Conservation (phyloP, 2,888 invertebrate genomes). For the Noctua fimbriata region DNA sequence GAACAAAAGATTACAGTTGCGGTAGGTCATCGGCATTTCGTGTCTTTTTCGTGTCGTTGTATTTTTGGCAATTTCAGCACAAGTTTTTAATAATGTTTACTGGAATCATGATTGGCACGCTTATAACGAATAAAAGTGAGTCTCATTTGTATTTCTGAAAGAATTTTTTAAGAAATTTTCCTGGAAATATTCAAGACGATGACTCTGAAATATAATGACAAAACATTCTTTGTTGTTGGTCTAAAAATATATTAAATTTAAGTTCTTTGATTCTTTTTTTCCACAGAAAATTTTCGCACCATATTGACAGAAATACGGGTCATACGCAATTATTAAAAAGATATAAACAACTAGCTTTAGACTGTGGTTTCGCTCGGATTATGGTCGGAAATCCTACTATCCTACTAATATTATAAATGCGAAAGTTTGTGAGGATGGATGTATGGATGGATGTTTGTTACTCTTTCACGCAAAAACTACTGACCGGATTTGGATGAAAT, state of each 20-base stretch:
- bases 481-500: too few relatives aligned
- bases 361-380: neutral
- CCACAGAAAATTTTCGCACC: neutral
- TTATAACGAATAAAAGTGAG: neutral
- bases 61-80: neutral
- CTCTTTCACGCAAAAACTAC: too few relatives aligned
- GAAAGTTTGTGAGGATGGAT: too few relatives aligned
- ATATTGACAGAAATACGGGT: neutral
- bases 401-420: too few relatives aligned
- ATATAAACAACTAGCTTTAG: neutral
- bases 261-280: neutral
- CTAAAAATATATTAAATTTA: constrained; percentile 31
- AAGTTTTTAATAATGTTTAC: neutral
- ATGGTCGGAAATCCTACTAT: too few relatives aligned
- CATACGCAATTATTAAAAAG: neutral
- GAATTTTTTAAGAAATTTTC: constrained; percentile 23
- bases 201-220: constrained; percentile 23
- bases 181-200: constrained; percentile 19
- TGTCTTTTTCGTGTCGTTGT: neutral
- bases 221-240: constrained; percentile 22
- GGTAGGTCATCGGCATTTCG: neutral
- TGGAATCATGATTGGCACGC: neutral
- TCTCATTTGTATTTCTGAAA: constrained; percentile 4
- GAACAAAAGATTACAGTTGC: neutral
- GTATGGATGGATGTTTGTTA: too few relatives aligned